These are phyloP conservation scores for Cheilosia grossa DNA, from an alignment of 2,888 invertebrate genomes.

Conservation along the genomic window DNA sequence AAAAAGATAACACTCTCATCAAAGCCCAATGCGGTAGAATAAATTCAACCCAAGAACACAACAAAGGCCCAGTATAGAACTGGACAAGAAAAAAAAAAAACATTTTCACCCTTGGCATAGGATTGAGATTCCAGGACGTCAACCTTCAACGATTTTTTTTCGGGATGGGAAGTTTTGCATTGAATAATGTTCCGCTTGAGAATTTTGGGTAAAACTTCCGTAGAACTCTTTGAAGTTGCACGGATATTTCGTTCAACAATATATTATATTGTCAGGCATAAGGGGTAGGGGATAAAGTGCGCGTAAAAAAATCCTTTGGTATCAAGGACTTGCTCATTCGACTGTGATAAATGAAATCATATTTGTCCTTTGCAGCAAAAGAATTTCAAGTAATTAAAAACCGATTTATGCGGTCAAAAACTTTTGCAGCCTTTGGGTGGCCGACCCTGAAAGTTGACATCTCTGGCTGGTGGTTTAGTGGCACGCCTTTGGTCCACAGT, in stretches of 20 bases:
- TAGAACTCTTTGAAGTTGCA: slow-evolving; percentile 6
- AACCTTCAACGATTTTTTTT: slow-evolving; percentile 40
- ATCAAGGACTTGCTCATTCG: slow-evolving; percentile 49
- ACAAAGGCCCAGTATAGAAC: slow-evolving; percentile 19
- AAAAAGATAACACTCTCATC: slow-evolving; percentile 15
- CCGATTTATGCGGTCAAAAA: slow-evolving; percentile 66
- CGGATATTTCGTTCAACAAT: slow-evolving; percentile 18
- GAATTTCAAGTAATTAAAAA: slow-evolving; percentile 63
- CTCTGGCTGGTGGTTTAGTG: slow-evolving; percentile 5
- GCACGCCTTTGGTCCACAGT: background rate
- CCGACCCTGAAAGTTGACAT: slow-evolving; percentile 52
- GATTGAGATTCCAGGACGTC: slow-evolving; percentile 46
- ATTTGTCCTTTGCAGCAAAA: slow-evolving; percentile 37
- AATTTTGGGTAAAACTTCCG: background rate
- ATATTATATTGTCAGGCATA: slow-evolving; percentile 12
- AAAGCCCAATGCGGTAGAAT: slow-evolving; percentile 52
- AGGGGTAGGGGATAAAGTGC: background rate
- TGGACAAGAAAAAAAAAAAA: slow-evolving; percentile 16
- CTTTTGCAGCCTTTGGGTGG: slow-evolving; percentile 26
- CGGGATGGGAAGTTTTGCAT: slow-evolving; percentile 29
- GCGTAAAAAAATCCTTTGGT: slow-evolving; percentile 3
- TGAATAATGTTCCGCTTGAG: slow-evolving; percentile 31
- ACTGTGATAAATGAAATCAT: slow-evolving; percentile 56
- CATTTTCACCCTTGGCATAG: slow-evolving; percentile 13
- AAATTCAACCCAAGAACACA: slow-evolving; percentile 40